Conservation (phyloP, 1,140 invertebrate species). For the Drosophila sulfurigaster region DNA sequence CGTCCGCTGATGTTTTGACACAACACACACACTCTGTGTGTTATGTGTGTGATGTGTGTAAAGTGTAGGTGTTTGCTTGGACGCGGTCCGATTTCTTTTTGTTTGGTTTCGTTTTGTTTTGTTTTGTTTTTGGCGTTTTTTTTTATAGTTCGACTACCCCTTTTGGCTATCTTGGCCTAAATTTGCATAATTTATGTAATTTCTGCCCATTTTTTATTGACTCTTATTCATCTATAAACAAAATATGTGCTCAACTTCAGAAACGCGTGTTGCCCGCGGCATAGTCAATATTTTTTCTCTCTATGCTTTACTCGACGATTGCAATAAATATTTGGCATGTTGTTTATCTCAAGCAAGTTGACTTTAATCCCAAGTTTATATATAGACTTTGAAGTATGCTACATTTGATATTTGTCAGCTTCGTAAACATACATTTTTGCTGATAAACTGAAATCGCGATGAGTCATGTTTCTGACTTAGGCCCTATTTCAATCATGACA, state of each 20-base stretch:
- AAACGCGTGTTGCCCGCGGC: constrained; percentile 21
- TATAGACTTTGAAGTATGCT: constrained; percentile 4
- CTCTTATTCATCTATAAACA: constrained; percentile 32
- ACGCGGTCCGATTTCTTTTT: constrained; percentile 52
- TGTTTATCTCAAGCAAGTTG: constrained; percentile 18
- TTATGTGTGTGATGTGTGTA: constrained; percentile 28
- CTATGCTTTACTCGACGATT: constrained; percentile 1
- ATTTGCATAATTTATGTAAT: constrained; percentile 71
- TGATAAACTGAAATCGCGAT: background rate
- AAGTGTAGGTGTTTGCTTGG: constrained; percentile 41
- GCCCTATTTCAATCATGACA: background rate
- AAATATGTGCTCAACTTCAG: constrained; percentile 20
- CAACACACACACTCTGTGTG: constrained; percentile 1
- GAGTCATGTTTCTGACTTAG: background rate
- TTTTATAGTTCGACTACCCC: constrained; percentile 53
- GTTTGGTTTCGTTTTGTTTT: constrained; percentile 32
- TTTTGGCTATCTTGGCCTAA: constrained; percentile 59
- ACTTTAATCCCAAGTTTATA: constrained; percentile 15
- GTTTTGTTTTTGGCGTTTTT: constrained; percentile 31
- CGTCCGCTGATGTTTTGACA: constrained; percentile 26
- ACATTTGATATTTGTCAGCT: constrained; percentile 17
- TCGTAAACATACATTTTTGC: background rate
- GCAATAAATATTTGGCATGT: constrained; percentile 1
- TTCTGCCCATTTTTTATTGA: constrained; percentile 47
- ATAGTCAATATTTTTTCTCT: constrained; percentile 6